Percentiles rank a stretch among this genome's conserved stretches.
Conservation (phyloP, 2,113 vertebrate species). For the Stictonetta naevosa region DNA sequence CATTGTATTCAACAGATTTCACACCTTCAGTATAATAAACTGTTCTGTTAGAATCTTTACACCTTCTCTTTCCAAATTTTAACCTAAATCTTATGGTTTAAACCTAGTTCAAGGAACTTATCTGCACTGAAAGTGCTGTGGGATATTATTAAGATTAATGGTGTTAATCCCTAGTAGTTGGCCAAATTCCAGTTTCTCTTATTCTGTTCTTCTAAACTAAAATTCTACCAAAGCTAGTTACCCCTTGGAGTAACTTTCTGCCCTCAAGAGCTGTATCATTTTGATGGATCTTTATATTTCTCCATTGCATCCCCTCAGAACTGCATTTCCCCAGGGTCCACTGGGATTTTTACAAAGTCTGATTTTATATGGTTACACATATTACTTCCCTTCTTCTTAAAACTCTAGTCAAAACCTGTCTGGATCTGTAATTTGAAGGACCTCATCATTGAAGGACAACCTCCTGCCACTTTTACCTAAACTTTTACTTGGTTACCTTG, state of each 20-base stretch:
- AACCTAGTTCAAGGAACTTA: neutral
- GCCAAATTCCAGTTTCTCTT: neutral
- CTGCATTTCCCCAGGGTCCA: neutral
- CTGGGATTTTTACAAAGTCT: neutral
- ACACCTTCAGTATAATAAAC: neutral
- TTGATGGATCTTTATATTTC: neutral
- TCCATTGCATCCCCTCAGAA: neutral
- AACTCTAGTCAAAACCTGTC: neutral
- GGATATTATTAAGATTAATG: neutral
- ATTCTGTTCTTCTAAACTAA: neutral
- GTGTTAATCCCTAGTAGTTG: neutral
- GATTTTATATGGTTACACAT: neutral
- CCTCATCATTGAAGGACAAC: neutral
- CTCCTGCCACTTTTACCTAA: neutral
- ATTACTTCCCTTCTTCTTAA: neutral
- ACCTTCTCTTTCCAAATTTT: neutral
- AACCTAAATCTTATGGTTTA: neutral
- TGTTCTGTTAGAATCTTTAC: neutral
- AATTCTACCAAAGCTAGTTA: neutral
- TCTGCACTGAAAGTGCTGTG: neutral
- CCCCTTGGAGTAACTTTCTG: neutral
- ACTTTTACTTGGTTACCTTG: neutral
- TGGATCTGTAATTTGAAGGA: neutral
- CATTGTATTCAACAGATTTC: neutral
- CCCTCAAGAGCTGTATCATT: neutral